Percentiles rank a stretch among this genome's conserved stretches.
Conservation (phyloP, 2,113 vertebrate genomes). For the Spilogale gracilis region DNA sequence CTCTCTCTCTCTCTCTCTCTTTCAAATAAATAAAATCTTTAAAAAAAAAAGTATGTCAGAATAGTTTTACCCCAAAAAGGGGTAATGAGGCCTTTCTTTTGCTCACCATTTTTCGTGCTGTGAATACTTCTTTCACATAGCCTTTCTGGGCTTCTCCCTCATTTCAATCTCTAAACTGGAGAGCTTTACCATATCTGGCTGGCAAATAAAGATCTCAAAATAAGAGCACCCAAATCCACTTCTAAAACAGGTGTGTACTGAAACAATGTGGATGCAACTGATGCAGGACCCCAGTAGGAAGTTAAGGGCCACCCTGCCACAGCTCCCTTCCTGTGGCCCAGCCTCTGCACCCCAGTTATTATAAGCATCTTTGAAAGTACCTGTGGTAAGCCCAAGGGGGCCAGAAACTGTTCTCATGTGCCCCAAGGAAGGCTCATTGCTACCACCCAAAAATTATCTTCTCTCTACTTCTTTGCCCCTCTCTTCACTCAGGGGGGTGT, state of each 20-base stretch:
- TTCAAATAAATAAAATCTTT: no score
- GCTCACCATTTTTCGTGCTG: background rate
- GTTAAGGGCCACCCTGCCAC: background rate
- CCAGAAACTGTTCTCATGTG: background rate
- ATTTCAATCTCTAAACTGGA: background rate
- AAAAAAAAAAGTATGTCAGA: no score
- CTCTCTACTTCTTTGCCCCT: background rate
- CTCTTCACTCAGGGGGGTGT: background rate
- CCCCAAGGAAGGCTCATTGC: background rate
- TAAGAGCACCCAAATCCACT: background rate
- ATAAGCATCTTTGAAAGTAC: background rate
- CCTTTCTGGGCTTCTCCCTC: background rate
- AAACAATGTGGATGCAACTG: background rate
- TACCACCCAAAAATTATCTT: background rate
- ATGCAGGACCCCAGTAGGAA: background rate
- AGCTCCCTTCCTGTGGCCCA: rapidly evolving
- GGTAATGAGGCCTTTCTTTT: background rate
- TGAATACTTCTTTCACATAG: background rate
- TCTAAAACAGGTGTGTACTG: background rate
- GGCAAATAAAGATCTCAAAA: background rate
- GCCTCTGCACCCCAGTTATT: background rate
- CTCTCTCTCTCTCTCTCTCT: no score
- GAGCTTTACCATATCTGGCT: background rate
- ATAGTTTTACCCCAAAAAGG: background rate
- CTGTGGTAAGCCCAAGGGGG: no score